phyloP scores from a whole-genome alignment of 2,113 vertebrate genomes.

The Anoplopoma fimbria region DNA sequence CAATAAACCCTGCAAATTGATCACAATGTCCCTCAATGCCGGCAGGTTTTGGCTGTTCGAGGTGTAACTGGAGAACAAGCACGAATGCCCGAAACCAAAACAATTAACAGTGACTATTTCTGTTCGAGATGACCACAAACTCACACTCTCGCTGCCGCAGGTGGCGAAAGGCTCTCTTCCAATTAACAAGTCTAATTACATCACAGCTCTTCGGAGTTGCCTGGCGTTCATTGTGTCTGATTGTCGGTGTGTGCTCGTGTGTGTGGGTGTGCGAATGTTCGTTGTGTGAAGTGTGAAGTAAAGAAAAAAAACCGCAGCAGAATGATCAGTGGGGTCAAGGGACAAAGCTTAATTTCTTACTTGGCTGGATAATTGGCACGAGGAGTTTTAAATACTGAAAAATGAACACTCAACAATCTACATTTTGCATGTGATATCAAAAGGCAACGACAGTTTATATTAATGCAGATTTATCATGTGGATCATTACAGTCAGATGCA shows the following conservation, averaged over 20 bases:
- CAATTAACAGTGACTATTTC: conserved; percentile 63
- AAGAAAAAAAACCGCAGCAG: conserved; percentile 7
- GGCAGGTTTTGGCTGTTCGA: conserved; percentile 26
- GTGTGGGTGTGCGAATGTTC: conserved; percentile 7
- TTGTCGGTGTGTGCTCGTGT: conserved; percentile 15
- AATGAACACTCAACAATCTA: background rate
- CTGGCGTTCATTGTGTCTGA: conserved; percentile 45
- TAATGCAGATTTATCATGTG: background rate
- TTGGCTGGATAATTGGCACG: conserved; percentile 40
- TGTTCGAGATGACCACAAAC: conserved; percentile 67
- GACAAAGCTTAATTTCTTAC: conserved; percentile 29
- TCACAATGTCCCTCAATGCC: conserved; percentile 34
- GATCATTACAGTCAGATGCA: background rate
- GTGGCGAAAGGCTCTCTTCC: conserved; percentile 65
- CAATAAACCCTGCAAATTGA: conserved; percentile 43
- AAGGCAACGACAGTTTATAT: background rate
- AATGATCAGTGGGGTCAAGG: conserved; percentile 32
- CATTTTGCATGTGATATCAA: background rate
- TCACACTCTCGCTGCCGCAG: conserved; percentile 66
- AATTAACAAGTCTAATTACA: conserved; percentile 79
- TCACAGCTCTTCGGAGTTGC: conserved; percentile 64
- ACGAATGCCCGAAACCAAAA: conserved; percentile 60
- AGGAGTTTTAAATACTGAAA: conserved; percentile 16
- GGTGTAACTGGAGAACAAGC: conserved; percentile 29
- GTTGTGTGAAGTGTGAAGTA: background rate